A percentile compares a stretch with the other conserved stretches of the same genome.
phyloP scores from a whole-genome alignment of 2,113 vertebrate species.

The Stomatorhinus ivindoensis region DNA sequence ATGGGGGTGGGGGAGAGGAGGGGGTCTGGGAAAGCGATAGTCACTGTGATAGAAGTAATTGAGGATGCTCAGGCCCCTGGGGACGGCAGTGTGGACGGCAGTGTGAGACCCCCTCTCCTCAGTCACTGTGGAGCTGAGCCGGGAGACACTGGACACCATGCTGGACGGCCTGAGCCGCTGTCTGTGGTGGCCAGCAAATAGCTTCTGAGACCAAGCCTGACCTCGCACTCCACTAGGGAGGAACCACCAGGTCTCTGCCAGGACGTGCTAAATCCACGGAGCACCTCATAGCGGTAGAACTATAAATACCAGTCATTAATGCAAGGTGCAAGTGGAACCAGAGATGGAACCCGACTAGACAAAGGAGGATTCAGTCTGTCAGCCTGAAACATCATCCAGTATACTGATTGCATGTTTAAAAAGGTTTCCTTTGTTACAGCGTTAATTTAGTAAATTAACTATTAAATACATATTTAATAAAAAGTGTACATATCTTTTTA shows the following conservation, averaged over 20 bases:
- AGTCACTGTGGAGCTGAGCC: conserved; percentile 79
- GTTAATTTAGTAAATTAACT: too few species aligned
- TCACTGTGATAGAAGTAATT: neutral
- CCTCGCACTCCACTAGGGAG: neutral
- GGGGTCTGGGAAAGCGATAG: neutral
- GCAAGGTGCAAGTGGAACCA: neutral
- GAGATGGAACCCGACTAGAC: neutral
- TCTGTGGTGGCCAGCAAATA: conserved; percentile 76
- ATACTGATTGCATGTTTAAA: neutral
- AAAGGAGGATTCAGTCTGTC: neutral
- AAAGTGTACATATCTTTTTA: neutral
- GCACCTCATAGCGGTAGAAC: neutral
- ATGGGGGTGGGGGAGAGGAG: neutral
- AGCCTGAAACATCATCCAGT: neutral
- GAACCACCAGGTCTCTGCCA: neutral
- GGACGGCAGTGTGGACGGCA: conserved; percentile 41
- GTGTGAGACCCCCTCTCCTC: conserved; percentile 57
- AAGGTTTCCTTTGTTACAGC: neutral
- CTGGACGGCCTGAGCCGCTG: conserved; percentile 81
- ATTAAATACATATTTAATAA: too few species aligned
- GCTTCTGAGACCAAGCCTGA: conserved; percentile 8
- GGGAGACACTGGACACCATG: conserved; percentile 90
- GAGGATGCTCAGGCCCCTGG: conserved; percentile 47
- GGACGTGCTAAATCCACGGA: neutral
- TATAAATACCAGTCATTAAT: neutral